These are phyloP conservation scores for Phrixothrix hirtus DNA, from an alignment of 2,888 invertebrate species.

Conservation along the genomic window DNA sequence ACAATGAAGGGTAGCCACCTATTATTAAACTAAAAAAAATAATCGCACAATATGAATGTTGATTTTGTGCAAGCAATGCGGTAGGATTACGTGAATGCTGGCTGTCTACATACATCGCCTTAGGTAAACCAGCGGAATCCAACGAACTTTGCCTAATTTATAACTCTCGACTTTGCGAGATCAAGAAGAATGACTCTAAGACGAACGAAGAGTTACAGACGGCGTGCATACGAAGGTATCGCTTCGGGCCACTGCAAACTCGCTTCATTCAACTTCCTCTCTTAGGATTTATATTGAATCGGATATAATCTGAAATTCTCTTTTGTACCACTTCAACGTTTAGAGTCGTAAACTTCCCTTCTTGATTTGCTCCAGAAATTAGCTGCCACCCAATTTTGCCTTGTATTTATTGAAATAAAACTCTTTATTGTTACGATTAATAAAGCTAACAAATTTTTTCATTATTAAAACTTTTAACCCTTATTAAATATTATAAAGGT, in stretches of 20 bases:
- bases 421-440: neutral
- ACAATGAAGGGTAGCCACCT: slow-evolving; percentile 5
- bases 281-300: slow-evolving; percentile 41
- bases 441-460: too few species aligned
- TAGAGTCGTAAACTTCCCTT: neutral
- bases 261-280: slow-evolving; percentile 38
- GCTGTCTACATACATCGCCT: slow-evolving; percentile 21
- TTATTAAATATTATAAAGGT: neutral
- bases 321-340: slow-evolving; percentile 12
- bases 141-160: slow-evolving; percentile 46
- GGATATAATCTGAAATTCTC: slow-evolving; percentile 26
- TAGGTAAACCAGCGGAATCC: slow-evolving; percentile 43
- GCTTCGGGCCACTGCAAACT: slow-evolving; percentile 32
- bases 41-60: slow-evolving; percentile 8
- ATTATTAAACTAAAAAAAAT: neutral
- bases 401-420: neutral
- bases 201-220: slow-evolving; percentile 46
- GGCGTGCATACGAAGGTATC: slow-evolving; percentile 37
- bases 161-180: slow-evolving; percentile 45
- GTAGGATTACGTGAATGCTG: slow-evolving; percentile 19
- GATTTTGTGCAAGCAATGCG: slow-evolving; percentile 4
- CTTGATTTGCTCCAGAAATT: slow-evolving; percentile 1
- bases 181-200: slow-evolving; percentile 47
- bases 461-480: neutral
- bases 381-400: neutral